A percentile compares a stretch with the other conserved stretches of the same genome.
These are phyloP conservation scores for Carassius gibelio DNA, from an alignment of 2,113 vertebrate genomes.

Conservation along the genomic window DNA sequence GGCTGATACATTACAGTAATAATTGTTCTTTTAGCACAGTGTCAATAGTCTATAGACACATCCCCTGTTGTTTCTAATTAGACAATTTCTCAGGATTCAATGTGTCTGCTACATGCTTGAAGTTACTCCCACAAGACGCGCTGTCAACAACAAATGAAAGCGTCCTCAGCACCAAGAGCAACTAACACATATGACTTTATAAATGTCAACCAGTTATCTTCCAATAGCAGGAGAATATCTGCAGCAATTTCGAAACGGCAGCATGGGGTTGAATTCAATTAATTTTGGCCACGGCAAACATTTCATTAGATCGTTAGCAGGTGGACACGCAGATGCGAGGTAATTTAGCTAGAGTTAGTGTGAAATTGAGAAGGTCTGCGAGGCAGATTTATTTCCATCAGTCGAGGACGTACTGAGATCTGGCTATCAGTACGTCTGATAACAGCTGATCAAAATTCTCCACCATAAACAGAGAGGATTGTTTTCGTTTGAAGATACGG, in stretches of 20 bases:
- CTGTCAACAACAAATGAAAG: neutral
- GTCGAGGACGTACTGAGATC: slow-evolving; percentile 13
- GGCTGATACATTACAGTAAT: neutral
- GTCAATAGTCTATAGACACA: neutral
- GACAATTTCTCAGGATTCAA: neutral
- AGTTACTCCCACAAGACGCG: neutral
- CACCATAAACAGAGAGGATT: slow-evolving; percentile 23
- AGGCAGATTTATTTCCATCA: slow-evolving; percentile 36
- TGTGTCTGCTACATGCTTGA: neutral
- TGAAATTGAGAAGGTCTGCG: slow-evolving; percentile 31
- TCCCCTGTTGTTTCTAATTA: slow-evolving; percentile 38
- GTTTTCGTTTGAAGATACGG: slow-evolving; percentile 29
- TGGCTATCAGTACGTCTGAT: slow-evolving; percentile 25
- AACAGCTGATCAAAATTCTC: slow-evolving; percentile 24
- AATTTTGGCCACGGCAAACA: slow-evolving; percentile 38
- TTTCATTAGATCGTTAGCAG: slow-evolving; percentile 51
- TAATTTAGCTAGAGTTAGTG: slow-evolving; percentile 44
- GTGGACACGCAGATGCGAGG: slow-evolving; percentile 41
- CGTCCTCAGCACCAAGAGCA: neutral
- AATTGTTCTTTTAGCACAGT: neutral
- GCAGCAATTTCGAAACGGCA: slow-evolving; percentile 34
- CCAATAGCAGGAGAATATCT: slow-evolving; percentile 6
- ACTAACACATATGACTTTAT: neutral
- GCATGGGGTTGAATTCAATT: slow-evolving; percentile 53
- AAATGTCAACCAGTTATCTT: slow-evolving; percentile 19